Evolutionary conservation across 2,888 invertebrate species (phyloP), one percentile per base, ranked within the genome.

Genomic region (Drosophila pullipes): DNA sequence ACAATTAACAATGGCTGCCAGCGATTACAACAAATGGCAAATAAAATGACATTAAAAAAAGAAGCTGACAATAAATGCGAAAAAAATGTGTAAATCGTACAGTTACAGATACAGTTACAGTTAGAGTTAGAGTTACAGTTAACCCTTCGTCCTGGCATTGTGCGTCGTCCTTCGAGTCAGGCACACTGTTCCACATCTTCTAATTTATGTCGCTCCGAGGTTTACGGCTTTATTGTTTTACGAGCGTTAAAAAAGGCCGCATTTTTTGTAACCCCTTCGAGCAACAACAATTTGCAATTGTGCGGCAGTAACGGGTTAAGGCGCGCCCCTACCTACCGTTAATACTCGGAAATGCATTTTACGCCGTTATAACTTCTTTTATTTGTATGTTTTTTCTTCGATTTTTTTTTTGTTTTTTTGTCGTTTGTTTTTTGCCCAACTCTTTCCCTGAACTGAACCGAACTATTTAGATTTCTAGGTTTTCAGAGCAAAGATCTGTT

Each of bases 191-290:
- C 84, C 82, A 86, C 74, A 90, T 85, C 86, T 85, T 81, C 85
- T 83, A 81, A 76, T 90, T 85, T 90, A 76, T 84, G 71, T 87
- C 74, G 85, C 69, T 71, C 22, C 75, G 69, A 73, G 62, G 74
- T 91, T 88, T 91, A 91, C 82, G 74, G 73, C 72, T 88, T 91
- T 89, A 88, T 88, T 89, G 81, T 82, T 88, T 90, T 88, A 88
- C 70, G 83, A 83, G 83, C 81, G 81, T 55, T 82, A 83, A 81
- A 75, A 66, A 70, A 64, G 60, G 57, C 64, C 49, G 57, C 39
- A 30, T 50, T 83, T 90, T 87, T 79, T 81, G 76, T 80, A 82
- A 83, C 85, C 90, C 88, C 80, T 88, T 90, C 71, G 39, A n/a
- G 74, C 62, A 62, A 65, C 69, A 61, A 82, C 83, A 82, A 85